phyloP scores from a whole-genome alignment of 2,113 vertebrate species.

The crab-eating macaque (Macaca fascicularis) region T2T-MFA8v1.1 NC_088377.1:120409001-120409500 shows the following conservation, averaged over 20 bases:
- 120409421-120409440: too few relatives aligned
- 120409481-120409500: too few relatives aligned
- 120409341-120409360: neutral
- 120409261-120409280: neutral
- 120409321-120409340: neutral
- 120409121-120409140: neutral
- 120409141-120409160: neutral
- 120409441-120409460: too few relatives aligned
- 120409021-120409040: neutral
- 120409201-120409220: fast-evolving
- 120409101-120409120: neutral
- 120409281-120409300: neutral
- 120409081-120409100: neutral
- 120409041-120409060: neutral
- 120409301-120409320: neutral
- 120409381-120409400: too few relatives aligned
- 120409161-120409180: neutral
- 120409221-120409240: neutral
- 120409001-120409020: neutral
- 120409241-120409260: neutral
- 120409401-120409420: too few relatives aligned
- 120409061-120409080: neutral
- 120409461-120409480: too few relatives aligned
- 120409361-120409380: neutral
- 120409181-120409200: neutral